Base-by-base conservation (phyloP, 2,797 vertebrate species). In the Coranthus polyacanthus region DNA sequence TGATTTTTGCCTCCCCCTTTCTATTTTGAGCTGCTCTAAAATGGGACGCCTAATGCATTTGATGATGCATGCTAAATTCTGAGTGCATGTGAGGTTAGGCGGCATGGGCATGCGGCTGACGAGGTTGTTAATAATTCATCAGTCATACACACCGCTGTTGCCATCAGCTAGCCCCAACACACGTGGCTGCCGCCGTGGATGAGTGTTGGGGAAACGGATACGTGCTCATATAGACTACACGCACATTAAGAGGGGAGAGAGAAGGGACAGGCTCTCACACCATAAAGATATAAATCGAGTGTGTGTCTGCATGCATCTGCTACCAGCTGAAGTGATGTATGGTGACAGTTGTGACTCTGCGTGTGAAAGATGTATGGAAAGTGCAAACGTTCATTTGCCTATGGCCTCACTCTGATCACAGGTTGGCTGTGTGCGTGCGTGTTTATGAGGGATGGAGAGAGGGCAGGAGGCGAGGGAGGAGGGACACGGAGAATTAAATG, bases 41-140 rank as follows among this genome's bases (percentile, higher is more conserved):
- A 82, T 69, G 56, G 78, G 71, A 66, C 44, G 42, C 63, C 54
- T 79, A 72, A 86, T 63, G 78, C 44, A 65, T 82, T 49, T 77
- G 79, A 84, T 84, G 84, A 89, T 89, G 89, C 79, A 61, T 78
- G 72, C 43, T 59, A 26, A 81, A 82, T 51, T 50, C 56, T n/a
- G 77, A 84, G 83, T 62, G 83, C 72, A 75, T 83, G 75, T 81
- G 72, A 82, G 85, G 81, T 85, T 67, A 72, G 55, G 63, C 67
- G 21, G 65, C 17, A 15, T 45, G 45, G 64, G 78, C 83, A 73
- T 80, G 62, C 38, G 15, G 75, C 75, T 81, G 83, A 75, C n/a
- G 18, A 53, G 37, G 4, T 20, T 34, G 60, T 88, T 70, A 88
- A 89, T 84, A 86, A 90, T 87, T 78, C 24, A 91, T 69, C 52